Evolutionary conservation across 2,888 invertebrate species (phyloP).

Genomic region (Thysanoteuthis rhombus): DNA sequence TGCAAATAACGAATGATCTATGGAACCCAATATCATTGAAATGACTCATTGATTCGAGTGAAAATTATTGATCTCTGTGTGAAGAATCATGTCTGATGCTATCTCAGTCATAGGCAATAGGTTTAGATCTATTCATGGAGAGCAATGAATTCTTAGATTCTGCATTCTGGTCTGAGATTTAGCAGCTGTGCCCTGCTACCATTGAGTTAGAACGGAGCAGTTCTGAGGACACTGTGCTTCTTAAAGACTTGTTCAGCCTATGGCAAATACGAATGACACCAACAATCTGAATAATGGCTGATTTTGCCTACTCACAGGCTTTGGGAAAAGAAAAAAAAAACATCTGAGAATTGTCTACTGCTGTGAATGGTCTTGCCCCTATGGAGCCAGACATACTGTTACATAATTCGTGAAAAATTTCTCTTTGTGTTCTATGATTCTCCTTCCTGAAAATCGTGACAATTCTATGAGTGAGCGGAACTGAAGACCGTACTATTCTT

Average conservation of each 20-base stretch:
- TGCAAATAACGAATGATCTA: not conserved
- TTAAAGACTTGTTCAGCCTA: not conserved
- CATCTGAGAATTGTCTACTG: not conserved
- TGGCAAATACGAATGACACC: not conserved
- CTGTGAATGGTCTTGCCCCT: not conserved
- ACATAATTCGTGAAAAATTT: not conserved
- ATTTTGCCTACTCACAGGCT: not conserved
- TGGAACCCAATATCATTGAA: not conserved
- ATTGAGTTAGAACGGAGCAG: not conserved
- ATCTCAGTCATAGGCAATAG: not conserved
- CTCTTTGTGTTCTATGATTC: not conserved
- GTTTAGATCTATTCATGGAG: not conserved
- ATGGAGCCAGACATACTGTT: not conserved
- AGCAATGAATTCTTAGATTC: constrained; percentile 12
- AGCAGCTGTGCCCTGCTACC: not conserved
- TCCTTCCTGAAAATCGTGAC: not conserved
- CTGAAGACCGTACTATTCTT: not conserved
- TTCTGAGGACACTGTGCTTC: not conserved
- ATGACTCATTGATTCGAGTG: not conserved
- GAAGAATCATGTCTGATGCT: not conserved
- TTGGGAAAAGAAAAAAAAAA: not conserved
- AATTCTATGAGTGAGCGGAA: not conserved
- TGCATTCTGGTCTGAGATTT: not conserved
- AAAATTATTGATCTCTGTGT: not conserved
- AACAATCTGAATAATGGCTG: not conserved